These are phyloP conservation scores for Trachops cirrhosus DNA, from an alignment of 2,797 vertebrate species.

Conservation along the genomic window DNA sequence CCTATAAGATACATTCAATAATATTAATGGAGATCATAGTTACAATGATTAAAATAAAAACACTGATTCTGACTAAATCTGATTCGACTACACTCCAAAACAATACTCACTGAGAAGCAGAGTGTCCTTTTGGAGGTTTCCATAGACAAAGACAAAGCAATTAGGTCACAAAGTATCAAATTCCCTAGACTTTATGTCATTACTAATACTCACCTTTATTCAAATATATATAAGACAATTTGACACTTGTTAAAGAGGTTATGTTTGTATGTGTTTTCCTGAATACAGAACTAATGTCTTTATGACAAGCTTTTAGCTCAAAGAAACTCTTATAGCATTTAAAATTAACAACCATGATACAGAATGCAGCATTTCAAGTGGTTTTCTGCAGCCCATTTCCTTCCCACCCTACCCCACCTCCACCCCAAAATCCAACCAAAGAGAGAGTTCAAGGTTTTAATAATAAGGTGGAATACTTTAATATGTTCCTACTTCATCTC, in stretches of 20 bases:
- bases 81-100: not conserved
- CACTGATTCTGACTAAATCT: not conserved
- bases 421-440: not conserved
- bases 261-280: not conserved
- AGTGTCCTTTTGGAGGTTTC: not conserved
- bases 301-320: conserved; percentile 4
- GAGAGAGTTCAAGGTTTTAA: not conserved
- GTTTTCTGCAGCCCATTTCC: not conserved
- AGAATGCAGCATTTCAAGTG: not conserved
- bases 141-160: not conserved
- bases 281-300: not conserved
- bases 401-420: not conserved
- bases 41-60: not conserved
- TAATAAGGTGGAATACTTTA: not conserved
- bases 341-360: not conserved
- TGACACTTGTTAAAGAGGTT: conserved; percentile 20
- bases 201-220: conserved; percentile 5
- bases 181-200: conserved; percentile 25
- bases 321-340: not conserved
- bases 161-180: not conserved
- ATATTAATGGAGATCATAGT: not conserved
- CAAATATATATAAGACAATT: not conserved
- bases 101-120: not conserved
- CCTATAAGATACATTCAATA: not conserved
- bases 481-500: not conserved